These are phyloP conservation scores for Bombyx mandarina DNA, from an alignment of 1,140 invertebrate species.

Conservation along the genomic window DNA sequence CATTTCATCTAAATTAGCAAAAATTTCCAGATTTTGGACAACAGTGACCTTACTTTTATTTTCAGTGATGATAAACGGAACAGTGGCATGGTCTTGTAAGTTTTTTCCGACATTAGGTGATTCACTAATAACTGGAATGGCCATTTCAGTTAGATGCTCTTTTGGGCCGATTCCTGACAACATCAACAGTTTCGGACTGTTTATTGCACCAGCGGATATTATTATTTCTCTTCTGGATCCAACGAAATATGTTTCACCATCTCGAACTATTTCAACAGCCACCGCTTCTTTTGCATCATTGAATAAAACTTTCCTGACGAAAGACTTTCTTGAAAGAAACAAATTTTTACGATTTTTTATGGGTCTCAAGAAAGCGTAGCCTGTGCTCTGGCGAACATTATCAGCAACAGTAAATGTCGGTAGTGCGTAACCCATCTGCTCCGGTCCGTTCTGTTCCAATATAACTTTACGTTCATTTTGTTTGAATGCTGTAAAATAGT, in stretches of 20 bases:
- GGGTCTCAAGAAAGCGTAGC: constrained; percentile 86
- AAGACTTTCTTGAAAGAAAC: constrained; percentile 79
- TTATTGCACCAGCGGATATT: constrained; percentile 65
- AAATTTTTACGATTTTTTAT: constrained; percentile 81
- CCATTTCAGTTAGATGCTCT: constrained; percentile 34
- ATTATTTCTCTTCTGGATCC: constrained; percentile 63
- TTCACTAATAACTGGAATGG: constrained; percentile 68
- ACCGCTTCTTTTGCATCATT: constrained; percentile 72
- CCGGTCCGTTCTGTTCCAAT: constrained; percentile 4
- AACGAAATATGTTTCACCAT: constrained; percentile 17
- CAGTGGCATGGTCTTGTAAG: constrained; percentile 81
- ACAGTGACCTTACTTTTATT: constrained; percentile 76
- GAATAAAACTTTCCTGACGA: constrained; percentile 78
- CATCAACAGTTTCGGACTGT: constrained; percentile 58
- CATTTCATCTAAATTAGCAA: constrained; percentile 79
- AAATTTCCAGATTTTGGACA: constrained; percentile 71
- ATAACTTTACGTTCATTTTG: constrained; percentile 81
- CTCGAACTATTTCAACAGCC: constrained; percentile 53
- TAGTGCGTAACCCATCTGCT: constrained; percentile 8
- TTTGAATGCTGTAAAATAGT: constrained; percentile 78
- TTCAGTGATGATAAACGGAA: constrained; percentile 52
- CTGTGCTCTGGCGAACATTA: constrained; percentile 85
- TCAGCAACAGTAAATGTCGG: constrained; percentile 71
- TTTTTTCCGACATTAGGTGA: constrained; percentile 78
- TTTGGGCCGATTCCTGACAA: constrained; percentile 47